These are phyloP conservation scores for Gulo gulo DNA, from an alignment of 2,113 vertebrate species.

Conservation along the genomic window DNA sequence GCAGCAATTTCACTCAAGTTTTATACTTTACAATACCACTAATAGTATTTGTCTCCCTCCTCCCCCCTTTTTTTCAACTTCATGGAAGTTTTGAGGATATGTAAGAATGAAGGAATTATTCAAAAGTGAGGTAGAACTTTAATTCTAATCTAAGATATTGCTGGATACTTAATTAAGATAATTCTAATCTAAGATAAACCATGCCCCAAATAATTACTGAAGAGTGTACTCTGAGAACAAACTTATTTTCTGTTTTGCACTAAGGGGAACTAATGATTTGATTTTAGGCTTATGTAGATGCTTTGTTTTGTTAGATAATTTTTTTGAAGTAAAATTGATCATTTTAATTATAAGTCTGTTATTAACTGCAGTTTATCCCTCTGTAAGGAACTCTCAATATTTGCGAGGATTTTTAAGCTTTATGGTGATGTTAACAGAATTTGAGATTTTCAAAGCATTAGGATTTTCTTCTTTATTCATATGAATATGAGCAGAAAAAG, in stretches of 20 bases:
- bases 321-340: conserved; percentile 35
- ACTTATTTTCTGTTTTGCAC: neutral
- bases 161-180: neutral
- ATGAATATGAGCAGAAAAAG: conserved; percentile 9
- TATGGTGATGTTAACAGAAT: neutral
- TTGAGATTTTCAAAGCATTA: neutral
- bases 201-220: neutral
- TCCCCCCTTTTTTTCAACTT: neutral
- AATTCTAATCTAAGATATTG: conserved; percentile 1
- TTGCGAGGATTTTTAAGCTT: conserved; percentile 3
- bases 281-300: neutral
- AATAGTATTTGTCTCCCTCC: neutral
- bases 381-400: neutral
- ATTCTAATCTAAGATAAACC: neutral
- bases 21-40: conserved; percentile 18
- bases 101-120: conserved; percentile 13
- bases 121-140: conserved; percentile 13
- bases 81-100: neutral
- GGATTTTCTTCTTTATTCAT: neutral
- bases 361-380: neutral
- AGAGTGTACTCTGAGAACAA: neutral
- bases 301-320: conserved; percentile 35
- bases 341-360: neutral
- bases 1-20: conserved; percentile 9
- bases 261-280: neutral